phyloP scores from a whole-genome alignment of 2,888 invertebrate species.

The Athetis lepigone region DNA sequence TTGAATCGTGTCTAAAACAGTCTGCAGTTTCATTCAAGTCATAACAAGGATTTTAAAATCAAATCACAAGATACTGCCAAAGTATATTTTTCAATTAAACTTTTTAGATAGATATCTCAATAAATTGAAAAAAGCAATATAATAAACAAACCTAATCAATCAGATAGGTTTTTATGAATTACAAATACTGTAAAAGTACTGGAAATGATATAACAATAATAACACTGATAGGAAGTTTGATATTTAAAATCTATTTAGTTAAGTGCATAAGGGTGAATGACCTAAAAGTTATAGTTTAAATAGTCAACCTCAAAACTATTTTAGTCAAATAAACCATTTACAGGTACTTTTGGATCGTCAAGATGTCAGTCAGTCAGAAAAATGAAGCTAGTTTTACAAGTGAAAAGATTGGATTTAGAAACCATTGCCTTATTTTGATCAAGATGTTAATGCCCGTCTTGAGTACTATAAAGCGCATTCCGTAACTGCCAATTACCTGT shows the following conservation, averaged over 20 bases:
- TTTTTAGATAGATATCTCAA: slow-evolving; percentile 23
- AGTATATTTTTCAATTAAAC: slow-evolving; percentile 24
- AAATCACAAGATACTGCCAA: slow-evolving; percentile 7
- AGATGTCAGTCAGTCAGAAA: too few species aligned
- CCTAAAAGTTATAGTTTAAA: slow-evolving; percentile 60
- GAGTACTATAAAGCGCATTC: background rate
- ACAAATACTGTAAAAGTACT: slow-evolving; percentile 23
- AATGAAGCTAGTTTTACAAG: slow-evolving; percentile 1
- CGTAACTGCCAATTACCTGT: background rate
- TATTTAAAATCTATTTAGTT: slow-evolving; percentile 64
- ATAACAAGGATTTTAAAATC: background rate
- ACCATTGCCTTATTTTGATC: too few species aligned
- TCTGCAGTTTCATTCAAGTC: background rate
- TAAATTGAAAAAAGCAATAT: slow-evolving; percentile 8
- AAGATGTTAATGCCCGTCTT: too few species aligned
- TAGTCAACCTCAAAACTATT: too few species aligned
- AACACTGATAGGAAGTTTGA: slow-evolving; percentile 40
- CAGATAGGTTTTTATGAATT: slow-evolving; percentile 21
- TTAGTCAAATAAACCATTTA: too few species aligned
- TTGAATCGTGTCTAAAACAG: too few species aligned
- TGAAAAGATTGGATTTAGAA: slow-evolving; percentile 1
- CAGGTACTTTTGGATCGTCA: too few species aligned
- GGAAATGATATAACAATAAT: slow-evolving; percentile 31
- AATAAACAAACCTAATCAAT: slow-evolving; percentile 27
- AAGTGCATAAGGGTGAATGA: slow-evolving; percentile 72